Base-by-base conservation (phyloP, 2,888 invertebrate species). In the Bembecia ichneumoniformis region DNA sequence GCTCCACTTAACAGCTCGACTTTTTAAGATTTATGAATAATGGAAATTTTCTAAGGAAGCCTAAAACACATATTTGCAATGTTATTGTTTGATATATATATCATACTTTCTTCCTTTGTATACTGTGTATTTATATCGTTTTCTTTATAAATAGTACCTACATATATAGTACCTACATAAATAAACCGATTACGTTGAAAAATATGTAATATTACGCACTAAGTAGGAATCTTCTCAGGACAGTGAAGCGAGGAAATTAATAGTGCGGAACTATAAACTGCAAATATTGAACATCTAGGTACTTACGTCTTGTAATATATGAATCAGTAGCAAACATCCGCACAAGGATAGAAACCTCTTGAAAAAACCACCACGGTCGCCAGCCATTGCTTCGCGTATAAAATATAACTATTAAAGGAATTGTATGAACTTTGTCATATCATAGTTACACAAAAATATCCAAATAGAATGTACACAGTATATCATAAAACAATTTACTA, bases 221-320 rank as follows among this genome's bases (percentile, higher is more conserved):
- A 7, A 20, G 7, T 20, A 28, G 28, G 28, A 28, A 28, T 28
- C 28, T 28, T 20, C 20, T 20, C 2, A 28, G 5, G 28, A 28
- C 9, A 28, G 28, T 9, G 7, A 28, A 9, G 9, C 28, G 28
- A 28, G 28, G 28, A 28, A 28, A 28, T 63, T 64, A 67, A 57
- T 67, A 62, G 64, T 47, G 63, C 67, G 62, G 59, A 71, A 69
- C 66, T 62, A 63, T 64, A 59, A 59, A 64, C 67, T 59, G 52
- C 55, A 28, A 28, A 28, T 28, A 64, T 63, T 51, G 55, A 58
- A 54, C 28, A 28, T 53, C 50, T 45, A 49, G 51, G 20, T 47
- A 81, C 81, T 80, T 74, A 82, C 81, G 66, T 77, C 68, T 76
- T 75, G 68, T 55, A 66, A 59, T 63, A 79, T 52, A 52, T 69